phyloP scores from a whole-genome alignment of 2,888 invertebrate species.

The Morpho deidamia region DNA sequence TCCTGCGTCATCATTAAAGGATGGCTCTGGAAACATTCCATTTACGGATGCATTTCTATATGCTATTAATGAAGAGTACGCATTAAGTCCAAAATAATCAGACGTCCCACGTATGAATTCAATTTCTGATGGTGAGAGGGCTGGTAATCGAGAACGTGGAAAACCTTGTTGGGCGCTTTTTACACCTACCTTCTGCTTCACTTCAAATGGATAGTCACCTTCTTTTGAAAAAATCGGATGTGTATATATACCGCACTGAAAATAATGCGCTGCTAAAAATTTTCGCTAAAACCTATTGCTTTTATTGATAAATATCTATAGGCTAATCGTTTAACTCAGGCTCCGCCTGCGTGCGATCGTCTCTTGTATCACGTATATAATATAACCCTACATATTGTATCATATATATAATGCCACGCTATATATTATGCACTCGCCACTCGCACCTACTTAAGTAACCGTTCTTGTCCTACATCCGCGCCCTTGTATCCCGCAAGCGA shows the following conservation, averaged over 20 bases:
- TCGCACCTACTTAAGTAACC: too few relatives aligned
- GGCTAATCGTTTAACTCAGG: not conserved
- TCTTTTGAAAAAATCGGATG: conserved; percentile 53
- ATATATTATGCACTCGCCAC: too few relatives aligned
- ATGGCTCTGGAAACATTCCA: conserved; percentile 53
- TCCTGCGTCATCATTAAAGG: conserved; percentile 54
- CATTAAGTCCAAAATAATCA: conserved; percentile 83
- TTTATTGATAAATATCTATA: too few relatives aligned
- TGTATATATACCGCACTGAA: conserved; percentile 62
- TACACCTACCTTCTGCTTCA: conserved; percentile 56
- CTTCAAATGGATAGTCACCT: conserved; percentile 71
- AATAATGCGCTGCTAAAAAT: not conserved
- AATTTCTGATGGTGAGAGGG: conserved; percentile 76
- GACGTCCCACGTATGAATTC: conserved; percentile 77
- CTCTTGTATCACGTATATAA: too few relatives aligned
- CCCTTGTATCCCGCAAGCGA: too few relatives aligned
- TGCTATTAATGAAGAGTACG: conserved; percentile 75
- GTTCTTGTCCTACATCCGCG: too few relatives aligned
- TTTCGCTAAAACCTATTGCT: too few relatives aligned
- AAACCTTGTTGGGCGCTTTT: conserved; percentile 70
- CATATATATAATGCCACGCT: too few relatives aligned
- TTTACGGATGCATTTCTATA: conserved; percentile 52
- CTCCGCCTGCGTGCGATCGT: too few relatives aligned
- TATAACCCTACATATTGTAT: too few relatives aligned
- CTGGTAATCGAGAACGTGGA: conserved; percentile 60